A percentile compares a stretch with the other conserved stretches of the same genome.
Evolutionary conservation across 2,797 vertebrate species (phyloP).

Genomic region (Hoplostethus mediterraneus): DNA sequence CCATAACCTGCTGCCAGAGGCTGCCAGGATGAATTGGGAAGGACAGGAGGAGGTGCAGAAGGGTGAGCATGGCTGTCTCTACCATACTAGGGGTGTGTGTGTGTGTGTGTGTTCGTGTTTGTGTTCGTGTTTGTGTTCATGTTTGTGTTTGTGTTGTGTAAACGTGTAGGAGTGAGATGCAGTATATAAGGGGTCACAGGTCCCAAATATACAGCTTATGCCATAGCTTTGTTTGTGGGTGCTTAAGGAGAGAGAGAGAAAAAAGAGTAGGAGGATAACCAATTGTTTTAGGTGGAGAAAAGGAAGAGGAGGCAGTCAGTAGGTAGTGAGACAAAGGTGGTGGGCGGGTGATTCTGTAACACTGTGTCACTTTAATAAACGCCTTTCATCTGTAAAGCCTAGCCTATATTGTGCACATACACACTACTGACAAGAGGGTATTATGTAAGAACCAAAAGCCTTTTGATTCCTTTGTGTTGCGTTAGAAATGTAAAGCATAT

Average conservation of each 20-base stretch:
- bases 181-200: constrained; percentile 7
- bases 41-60: constrained; percentile 30
- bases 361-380: constrained; percentile 53
- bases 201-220: not conserved
- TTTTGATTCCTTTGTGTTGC: constrained; percentile 52
- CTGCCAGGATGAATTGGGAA: constrained; percentile 60
- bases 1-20: constrained; percentile 83
- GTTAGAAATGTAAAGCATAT: constrained; percentile 53
- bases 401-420: constrained; percentile 40
- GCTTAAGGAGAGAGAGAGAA: constrained; percentile 1
- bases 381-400: constrained; percentile 44
- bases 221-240: constrained; percentile 15
- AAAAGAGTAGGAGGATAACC: constrained; percentile 54
- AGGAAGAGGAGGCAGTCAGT: constrained; percentile 49
- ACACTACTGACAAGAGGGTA: constrained; percentile 54
- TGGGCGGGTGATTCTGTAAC: constrained; percentile 57
- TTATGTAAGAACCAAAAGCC: constrained; percentile 60
- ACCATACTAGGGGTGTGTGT: not conserved
- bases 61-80: constrained; percentile 49
- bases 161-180: constrained; percentile 21
- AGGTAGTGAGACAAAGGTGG: constrained; percentile 54
- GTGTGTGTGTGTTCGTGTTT: too few species aligned
- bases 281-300: constrained; percentile 55
- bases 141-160: constrained; percentile 1
- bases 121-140: constrained; percentile 5